phyloP scores from a whole-genome alignment of 2,797 vertebrate genomes.

The Xiphorhynchus erythropygius region DNA sequence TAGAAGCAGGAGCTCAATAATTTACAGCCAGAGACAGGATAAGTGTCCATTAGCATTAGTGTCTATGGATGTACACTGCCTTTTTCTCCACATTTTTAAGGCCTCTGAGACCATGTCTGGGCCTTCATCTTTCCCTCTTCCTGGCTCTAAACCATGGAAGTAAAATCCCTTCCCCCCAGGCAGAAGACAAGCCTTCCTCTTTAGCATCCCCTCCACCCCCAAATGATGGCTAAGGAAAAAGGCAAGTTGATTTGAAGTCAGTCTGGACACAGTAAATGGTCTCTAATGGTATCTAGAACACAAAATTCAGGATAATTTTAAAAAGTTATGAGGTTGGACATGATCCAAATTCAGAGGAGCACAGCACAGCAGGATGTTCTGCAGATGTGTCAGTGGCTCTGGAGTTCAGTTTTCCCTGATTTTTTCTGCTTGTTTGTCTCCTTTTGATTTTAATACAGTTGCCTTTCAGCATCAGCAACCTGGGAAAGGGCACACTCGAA shows the following conservation, averaged over 20 bases:
- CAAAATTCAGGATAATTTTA: not conserved
- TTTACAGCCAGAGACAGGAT: conserved; percentile 39
- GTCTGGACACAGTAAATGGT: not conserved
- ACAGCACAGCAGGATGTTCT: not conserved
- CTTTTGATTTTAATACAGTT: not conserved
- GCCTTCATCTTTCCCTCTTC: not conserved
- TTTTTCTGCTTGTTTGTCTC: too few relatives aligned
- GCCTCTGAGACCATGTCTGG: not conserved
- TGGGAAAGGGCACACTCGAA: not conserved
- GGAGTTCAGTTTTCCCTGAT: not conserved
- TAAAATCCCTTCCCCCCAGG: not conserved
- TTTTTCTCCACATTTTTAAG: conserved; percentile 5
- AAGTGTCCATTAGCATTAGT: conserved; percentile 54
- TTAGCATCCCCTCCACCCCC: not conserved
- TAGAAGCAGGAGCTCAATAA: conserved; percentile 43
- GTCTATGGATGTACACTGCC: not conserved
- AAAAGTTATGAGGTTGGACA: not conserved
- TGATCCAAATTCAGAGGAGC: not conserved
- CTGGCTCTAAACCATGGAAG: not conserved
- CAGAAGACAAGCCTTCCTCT: not conserved
- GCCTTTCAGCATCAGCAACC: not conserved
- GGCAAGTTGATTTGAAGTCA: not conserved
- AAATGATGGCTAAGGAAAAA: not conserved
- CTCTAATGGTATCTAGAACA: not conserved
- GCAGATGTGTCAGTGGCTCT: not conserved